Conservation (phyloP, 2,113 vertebrate genomes). For the Actenoides lindsayi region DNA sequence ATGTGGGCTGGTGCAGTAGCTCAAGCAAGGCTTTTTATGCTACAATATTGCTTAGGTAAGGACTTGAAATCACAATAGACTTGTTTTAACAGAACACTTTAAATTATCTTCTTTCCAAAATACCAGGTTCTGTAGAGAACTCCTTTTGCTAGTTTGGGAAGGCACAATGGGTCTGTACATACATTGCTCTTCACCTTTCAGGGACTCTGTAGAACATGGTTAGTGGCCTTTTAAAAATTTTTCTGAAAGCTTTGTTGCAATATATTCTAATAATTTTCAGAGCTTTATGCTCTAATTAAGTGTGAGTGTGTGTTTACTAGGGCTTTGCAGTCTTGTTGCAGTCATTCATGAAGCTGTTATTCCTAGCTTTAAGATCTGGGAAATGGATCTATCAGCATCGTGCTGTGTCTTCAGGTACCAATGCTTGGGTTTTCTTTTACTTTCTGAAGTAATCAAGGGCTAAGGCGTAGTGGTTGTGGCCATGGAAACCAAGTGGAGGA, state of each 20-base stretch:
- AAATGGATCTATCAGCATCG: neutral
- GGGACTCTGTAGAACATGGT: neutral
- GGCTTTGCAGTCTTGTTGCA: neutral
- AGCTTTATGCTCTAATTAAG: neutral
- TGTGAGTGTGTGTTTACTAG: neutral
- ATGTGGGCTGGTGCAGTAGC: neutral
- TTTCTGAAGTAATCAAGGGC: neutral
- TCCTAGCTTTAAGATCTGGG: neutral
- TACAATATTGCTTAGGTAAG: neutral
- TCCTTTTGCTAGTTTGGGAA: neutral
- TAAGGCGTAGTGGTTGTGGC: neutral
- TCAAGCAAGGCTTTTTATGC: neutral
- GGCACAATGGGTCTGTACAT: accelerated
- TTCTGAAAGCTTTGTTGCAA: neutral
- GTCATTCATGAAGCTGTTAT: neutral
- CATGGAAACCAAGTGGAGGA: neutral
- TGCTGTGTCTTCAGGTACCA: neutral
- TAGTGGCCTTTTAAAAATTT: neutral
- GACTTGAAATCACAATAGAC: neutral
- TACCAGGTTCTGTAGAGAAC: neutral
- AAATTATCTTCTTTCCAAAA: neutral
- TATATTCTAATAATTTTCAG: neutral
- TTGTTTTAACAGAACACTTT: neutral
- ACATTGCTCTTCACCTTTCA: neutral
- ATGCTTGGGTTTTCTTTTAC: neutral